Percentiles rank a stretch among this genome's conserved stretches.
phyloP scores from a whole-genome alignment of 2,113 vertebrate species.

The Phalacrocorax carbo region DNA sequence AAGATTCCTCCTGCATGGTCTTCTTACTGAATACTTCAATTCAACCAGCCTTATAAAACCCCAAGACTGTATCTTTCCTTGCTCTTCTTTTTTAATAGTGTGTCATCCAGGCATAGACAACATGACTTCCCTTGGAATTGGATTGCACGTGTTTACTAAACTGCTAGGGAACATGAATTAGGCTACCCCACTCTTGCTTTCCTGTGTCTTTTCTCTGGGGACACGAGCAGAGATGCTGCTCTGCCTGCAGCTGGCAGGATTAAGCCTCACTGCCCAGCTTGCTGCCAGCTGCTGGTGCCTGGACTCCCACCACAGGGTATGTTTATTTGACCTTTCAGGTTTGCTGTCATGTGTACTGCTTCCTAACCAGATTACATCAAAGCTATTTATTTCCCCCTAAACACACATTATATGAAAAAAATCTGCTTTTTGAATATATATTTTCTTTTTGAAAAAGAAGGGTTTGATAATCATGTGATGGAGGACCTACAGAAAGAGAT shows the following conservation, averaged over 20 bases:
- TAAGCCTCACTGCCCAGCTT: neutral
- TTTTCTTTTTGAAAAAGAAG: neutral
- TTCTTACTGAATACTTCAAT: neutral
- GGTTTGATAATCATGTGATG: neutral
- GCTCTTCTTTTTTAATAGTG: neutral
- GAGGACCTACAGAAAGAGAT: neutral
- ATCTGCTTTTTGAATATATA: neutral
- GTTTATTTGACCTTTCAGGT: neutral
- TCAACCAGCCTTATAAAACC: neutral
- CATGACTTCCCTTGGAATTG: neutral
- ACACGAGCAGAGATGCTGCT: neutral
- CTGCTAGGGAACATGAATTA: neutral
- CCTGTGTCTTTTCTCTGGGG: neutral
- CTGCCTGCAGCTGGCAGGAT: neutral
- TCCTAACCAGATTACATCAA: neutral
- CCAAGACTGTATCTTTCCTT: neutral
- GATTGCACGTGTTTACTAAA: neutral
- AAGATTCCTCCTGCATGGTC: neutral
- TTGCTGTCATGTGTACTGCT: neutral
- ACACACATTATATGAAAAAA: neutral
- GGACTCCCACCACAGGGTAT: neutral
- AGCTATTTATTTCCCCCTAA: neutral
- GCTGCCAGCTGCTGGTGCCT: neutral
- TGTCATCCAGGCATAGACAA: neutral
- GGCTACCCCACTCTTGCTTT: neutral